Base-by-base conservation (phyloP, 2,888 invertebrate genomes). In the Erebia ligea region DNA sequence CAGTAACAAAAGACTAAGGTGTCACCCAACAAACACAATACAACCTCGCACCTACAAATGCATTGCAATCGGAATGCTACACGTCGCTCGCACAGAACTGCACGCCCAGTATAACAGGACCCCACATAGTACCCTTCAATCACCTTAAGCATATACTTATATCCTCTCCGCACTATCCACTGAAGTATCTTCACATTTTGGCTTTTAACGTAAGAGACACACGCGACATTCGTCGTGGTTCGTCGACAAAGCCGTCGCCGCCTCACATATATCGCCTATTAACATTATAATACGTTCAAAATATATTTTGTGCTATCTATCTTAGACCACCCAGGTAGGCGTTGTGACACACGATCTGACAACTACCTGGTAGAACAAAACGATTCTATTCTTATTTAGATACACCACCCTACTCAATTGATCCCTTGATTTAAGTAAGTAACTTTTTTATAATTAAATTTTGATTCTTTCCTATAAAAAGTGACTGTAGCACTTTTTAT, bases 221-320 rank as follows among this genome's bases (percentile, higher is more conserved):
- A 84, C 80, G 83, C 78, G 80, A 80, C 85, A 90, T 91, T 91
- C 82, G 91, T 89, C 84, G 84, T 89, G 91, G 86, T 87, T 70
- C 71, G 68, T 76, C 75, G 77, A 92, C 92, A 92, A 92, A 84
- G 82, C 82, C 78, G 76, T 81, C 79, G 82, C 84, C 81, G 84
- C 81, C 82, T 83, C 80, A 80, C 85, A 84, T 80, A 82, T 86
- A 81, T 85, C 80, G 79, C 84, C 78, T 81, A 93, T 93, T 92
- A 86, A 86, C 91, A 93, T 93, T 83, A 92, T 89, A 93, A 93
- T 92, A 83, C 88, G 86, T 82, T 87, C 85, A 89, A 90, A 89
- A 90, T 90, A 86, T 89, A n/a, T n/a, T n/a, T 88, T 88, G 84
- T 89, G 89, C 87, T 86, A 89, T 91, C 86, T 87, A 84, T 84